Percentiles rank a stretch among this genome's conserved stretches.
Evolutionary conservation across 2,888 invertebrate genomes (phyloP).

Genomic region (Galeopsomyia nigrocyanea): DNA sequence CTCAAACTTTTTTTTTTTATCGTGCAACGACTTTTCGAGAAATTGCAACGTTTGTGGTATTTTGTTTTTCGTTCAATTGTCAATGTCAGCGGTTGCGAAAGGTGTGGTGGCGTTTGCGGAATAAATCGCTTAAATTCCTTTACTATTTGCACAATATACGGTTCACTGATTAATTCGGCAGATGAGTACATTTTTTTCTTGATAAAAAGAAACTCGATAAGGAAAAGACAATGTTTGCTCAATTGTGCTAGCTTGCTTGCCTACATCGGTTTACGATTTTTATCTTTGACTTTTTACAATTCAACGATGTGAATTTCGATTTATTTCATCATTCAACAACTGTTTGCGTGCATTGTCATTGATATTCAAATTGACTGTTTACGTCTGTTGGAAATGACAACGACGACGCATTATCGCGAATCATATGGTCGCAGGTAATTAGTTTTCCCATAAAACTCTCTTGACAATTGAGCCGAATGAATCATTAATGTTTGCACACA

Average conservation of each 20-base stretch:
- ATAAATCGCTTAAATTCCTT: conserved; percentile 17
- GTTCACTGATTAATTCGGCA: neutral
- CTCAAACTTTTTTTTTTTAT: conserved; percentile 21
- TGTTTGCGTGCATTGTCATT: too few species aligned
- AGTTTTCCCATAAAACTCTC: too few species aligned
- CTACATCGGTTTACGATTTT: too few species aligned
- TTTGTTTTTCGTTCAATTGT: neutral
- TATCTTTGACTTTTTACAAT: too few species aligned
- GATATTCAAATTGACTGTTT: too few species aligned
- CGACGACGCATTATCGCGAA: too few species aligned
- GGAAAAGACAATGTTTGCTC: conserved; percentile 12
- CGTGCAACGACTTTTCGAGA: neutral
- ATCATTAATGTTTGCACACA: too few species aligned
- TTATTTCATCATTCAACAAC: too few species aligned
- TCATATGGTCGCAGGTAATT: too few species aligned
- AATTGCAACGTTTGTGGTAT: neutral
- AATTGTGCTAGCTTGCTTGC: neutral
- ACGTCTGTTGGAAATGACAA: too few species aligned
- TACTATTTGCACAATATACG: neutral
- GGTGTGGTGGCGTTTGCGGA: neutral
- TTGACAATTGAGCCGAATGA: too few species aligned
- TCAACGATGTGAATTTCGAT: too few species aligned
- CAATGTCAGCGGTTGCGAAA: neutral
- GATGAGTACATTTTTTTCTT: neutral
- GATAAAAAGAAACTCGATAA: conserved; percentile 29